Evolutionary conservation across 2,888 invertebrate species (phyloP), one percentile per base, ranked within the genome.

Genomic region (Rhodophaea formosa): DNA sequence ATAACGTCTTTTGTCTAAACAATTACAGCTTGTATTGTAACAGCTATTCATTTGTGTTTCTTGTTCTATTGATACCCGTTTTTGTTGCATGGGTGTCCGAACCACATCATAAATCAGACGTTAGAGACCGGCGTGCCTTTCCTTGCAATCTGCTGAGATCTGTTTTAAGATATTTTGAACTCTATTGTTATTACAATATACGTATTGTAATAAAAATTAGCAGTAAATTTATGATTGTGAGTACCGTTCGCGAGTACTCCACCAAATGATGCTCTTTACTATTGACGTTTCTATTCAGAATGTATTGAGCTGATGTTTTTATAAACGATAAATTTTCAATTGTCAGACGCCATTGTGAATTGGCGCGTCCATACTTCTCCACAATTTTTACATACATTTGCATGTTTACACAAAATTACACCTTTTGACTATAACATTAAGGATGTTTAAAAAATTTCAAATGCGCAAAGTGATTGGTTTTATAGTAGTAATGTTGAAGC

Each of bases 21-120:
- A 90, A 90, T 90, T 89, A 90, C 84, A 79, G 75, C 71, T 71
- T 77, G 86, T 82, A 88, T 89, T 88, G 89, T 89, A 85, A 76
- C 76, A 76, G 75, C 77, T 81, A 82, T 86, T 88, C 88, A 88
- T 90, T 88, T 88, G 79, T 83, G 83, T 88, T 83, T 78, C 85
- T 88, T 86, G 84, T 86, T 82, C 86, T 84, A 84, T 88, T 85
- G 84, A 87, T 81, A 75, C 72, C 71, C 74, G 82, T 82, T 86
- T 88, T 86, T 87, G 86, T 86, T 84, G 75, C 77, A 72, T 87
- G 84, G 84, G 84, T 87, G 87, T 88, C 79, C 81, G 83, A 79
- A 86, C 86, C 85, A 80, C 86, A 87, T 84, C 89, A 88, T 90
- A 89, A 90, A 90, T 90, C 88, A 89, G 80, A 73, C 72, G 76